These are phyloP conservation scores for Drosophila novamexicana DNA, from an alignment of 1,140 invertebrate species.

Conservation along the genomic window DNA sequence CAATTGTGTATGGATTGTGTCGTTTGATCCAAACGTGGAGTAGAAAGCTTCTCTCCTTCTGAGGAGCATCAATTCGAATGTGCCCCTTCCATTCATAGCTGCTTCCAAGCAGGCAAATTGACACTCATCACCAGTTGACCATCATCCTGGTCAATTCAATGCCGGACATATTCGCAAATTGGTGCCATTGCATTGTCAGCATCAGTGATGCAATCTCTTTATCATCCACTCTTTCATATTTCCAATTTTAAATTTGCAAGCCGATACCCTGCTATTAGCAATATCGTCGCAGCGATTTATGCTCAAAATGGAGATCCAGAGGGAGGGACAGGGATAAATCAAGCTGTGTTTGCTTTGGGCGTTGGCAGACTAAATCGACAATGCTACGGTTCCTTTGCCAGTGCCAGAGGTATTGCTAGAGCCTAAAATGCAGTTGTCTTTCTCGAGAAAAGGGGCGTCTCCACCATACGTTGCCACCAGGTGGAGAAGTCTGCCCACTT, in stretches of 20 bases:
- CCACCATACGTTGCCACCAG: slow-evolving; percentile 23
- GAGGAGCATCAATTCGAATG: slow-evolving; percentile 16
- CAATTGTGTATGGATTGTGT: slow-evolving; percentile 26
- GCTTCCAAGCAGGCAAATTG: slow-evolving; percentile 56
- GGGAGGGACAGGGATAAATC: slow-evolving; percentile 38
- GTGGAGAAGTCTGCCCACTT: slow-evolving; percentile 19
- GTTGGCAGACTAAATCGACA: slow-evolving; percentile 49
- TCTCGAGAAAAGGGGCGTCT: slow-evolving; percentile 58
- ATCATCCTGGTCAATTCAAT: slow-evolving; percentile 28
- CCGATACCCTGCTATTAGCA: slow-evolving; percentile 61
- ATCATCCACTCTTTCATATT: slow-evolving; percentile 18
- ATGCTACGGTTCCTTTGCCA: slow-evolving; percentile 38
- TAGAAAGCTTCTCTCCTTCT: slow-evolving; percentile 57
- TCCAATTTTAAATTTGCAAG: slow-evolving; percentile 54
- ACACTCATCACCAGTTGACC: slow-evolving; percentile 41
- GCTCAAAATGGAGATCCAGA: slow-evolving; percentile 3
- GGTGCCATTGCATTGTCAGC: slow-evolving; percentile 38
- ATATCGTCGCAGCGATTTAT: slow-evolving; percentile 61
- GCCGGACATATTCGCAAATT: slow-evolving; percentile 60
- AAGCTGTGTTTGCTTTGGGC: slow-evolving; percentile 69
- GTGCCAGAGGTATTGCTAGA: not conserved
- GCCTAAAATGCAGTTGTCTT: slow-evolving; percentile 71
- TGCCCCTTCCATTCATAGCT: slow-evolving; percentile 24
- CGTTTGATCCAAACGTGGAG: slow-evolving; percentile 28
- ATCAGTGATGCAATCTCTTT: slow-evolving; percentile 61